Conservation (phyloP, 2,888 invertebrate genomes). For the Orchestes rusci region DNA sequence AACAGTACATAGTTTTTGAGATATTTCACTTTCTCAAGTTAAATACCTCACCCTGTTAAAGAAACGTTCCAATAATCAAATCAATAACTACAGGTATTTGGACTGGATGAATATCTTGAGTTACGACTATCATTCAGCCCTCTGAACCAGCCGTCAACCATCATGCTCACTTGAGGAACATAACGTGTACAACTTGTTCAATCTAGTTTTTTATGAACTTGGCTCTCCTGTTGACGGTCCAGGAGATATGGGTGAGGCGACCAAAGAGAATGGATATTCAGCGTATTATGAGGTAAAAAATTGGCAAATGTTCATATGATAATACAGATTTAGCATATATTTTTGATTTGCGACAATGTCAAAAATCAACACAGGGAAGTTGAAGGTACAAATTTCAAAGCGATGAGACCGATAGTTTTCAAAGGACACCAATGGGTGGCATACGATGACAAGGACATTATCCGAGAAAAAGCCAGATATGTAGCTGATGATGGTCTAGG, state of each 20-base stretch:
- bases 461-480: constrained; percentile 74
- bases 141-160: constrained; percentile 88
- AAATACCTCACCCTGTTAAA: no score
- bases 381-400: constrained; percentile 69
- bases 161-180: constrained; percentile 76
- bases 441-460: constrained; percentile 81
- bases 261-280: constrained; percentile 85
- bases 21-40: no score
- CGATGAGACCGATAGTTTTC: constrained; percentile 86
- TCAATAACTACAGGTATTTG: constrained; percentile 54
- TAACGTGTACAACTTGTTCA: constrained; percentile 83
- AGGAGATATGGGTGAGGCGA: constrained; percentile 84
- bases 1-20: no score
- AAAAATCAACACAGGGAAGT: constrained; percentile 74
- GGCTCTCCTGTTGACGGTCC: constrained; percentile 86
- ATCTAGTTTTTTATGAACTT: constrained; percentile 76
- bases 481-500: constrained; percentile 79
- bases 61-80: background rate
- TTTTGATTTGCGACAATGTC: constrained; percentile 77
- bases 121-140: constrained; percentile 89
- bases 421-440: constrained; percentile 90
- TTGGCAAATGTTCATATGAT: no score
- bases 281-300: constrained; percentile 94
- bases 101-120: constrained; percentile 90
- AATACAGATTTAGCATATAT: background rate